phyloP scores from a whole-genome alignment of 2,797 vertebrate species.

The Dallia pectoralis region DNA sequence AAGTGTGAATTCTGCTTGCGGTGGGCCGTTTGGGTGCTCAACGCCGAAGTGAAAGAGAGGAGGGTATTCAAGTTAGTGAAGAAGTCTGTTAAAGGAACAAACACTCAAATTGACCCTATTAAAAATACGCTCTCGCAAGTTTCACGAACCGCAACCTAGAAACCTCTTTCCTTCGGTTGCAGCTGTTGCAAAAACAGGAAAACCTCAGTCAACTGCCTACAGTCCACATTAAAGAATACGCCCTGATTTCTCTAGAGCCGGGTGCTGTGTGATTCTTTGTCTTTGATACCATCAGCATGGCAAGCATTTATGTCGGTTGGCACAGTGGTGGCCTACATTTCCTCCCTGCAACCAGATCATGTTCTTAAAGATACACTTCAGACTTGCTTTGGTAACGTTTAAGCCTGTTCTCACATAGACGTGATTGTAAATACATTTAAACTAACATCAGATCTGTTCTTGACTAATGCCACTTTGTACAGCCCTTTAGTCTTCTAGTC shows the following conservation, averaged over 20 bases:
- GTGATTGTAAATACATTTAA: no score
- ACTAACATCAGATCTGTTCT: no score
- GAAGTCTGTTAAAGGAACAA: slow-evolving; percentile 35
- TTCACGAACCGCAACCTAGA: slow-evolving; percentile 76
- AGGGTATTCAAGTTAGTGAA: slow-evolving; percentile 33
- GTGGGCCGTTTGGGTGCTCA: slow-evolving; percentile 62
- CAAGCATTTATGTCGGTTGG: slow-evolving; percentile 54
- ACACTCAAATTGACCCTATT: slow-evolving; percentile 57
- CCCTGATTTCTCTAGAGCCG: slow-evolving; percentile 65
- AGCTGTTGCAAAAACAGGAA: slow-evolving; percentile 78
- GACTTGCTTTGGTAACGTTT: not conserved
- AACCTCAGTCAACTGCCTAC: slow-evolving; percentile 71
- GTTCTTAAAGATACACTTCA: slow-evolving; percentile 39
- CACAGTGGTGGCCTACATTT: slow-evolving; percentile 55
- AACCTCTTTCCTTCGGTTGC: slow-evolving; percentile 69
- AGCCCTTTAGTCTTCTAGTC: no score
- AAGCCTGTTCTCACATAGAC: not conserved
- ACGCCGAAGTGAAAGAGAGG: slow-evolving; percentile 40
- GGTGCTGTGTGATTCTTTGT: slow-evolving; percentile 51
- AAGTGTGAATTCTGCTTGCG: slow-evolving; percentile 58
- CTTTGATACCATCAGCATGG: slow-evolving; percentile 51
- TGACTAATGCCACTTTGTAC: no score
- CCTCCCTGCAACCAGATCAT: slow-evolving; percentile 44
- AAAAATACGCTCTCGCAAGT: slow-evolving; percentile 43
- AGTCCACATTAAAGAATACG: slow-evolving; percentile 67